These are phyloP conservation scores for Baryphthengus martii DNA, from an alignment of 2,113 vertebrate species.

Conservation along the genomic window DNA sequence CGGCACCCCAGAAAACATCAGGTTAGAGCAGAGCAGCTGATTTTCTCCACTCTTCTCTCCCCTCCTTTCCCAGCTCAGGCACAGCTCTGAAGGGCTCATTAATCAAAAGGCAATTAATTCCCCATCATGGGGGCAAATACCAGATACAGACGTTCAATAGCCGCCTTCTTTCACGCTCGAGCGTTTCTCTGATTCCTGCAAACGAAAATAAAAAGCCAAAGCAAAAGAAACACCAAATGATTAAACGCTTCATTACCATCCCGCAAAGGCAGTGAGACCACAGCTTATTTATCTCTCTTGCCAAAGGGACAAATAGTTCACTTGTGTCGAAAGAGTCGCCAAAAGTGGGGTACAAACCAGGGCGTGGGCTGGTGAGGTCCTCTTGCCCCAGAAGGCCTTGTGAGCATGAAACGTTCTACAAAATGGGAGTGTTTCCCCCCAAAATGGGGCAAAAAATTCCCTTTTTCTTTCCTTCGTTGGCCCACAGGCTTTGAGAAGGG, in stretches of 20 bases:
- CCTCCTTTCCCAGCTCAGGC: background rate
- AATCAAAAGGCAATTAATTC: conserved; percentile 71
- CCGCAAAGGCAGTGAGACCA: background rate
- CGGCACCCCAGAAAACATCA: background rate
- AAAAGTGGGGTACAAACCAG: background rate
- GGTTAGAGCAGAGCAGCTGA: background rate
- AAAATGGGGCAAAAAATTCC: background rate
- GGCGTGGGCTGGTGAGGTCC: background rate
- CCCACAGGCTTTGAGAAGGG: background rate
- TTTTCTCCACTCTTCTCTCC: background rate
- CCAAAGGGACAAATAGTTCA: background rate
- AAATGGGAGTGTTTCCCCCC: accelerated
- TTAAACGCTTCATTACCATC: conserved; percentile 60
- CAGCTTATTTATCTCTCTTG: background rate
- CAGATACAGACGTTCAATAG: conserved; percentile 28
- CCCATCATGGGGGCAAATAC: conserved; percentile 65
- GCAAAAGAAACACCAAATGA: conserved; percentile 48
- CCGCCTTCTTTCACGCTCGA: background rate
- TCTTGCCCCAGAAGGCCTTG: background rate
- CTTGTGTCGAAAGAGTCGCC: background rate
- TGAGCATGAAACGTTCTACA: background rate
- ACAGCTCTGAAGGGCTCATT: conserved; percentile 58
- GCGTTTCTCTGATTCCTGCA: conserved; percentile 35
- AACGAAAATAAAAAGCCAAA: conserved; percentile 25
- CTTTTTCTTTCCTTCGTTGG: background rate